These are phyloP conservation scores for Lerema accius DNA, from an alignment of 1,140 invertebrate species.

Conservation along the genomic window DNA sequence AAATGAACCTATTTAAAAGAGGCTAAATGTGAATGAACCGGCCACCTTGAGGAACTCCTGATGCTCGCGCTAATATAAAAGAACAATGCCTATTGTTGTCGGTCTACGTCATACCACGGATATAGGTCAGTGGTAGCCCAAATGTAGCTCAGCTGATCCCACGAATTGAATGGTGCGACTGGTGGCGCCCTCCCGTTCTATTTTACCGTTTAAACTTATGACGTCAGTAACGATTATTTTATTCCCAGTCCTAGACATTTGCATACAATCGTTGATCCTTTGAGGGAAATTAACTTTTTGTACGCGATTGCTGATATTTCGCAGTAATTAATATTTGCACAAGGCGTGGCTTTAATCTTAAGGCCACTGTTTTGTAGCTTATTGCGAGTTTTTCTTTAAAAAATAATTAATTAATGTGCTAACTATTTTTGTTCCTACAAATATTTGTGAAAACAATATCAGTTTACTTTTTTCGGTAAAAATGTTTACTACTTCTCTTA, in stretches of 20 bases:
- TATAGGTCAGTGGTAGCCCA: conserved; percentile 72
- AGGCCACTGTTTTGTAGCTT: conserved; percentile 13
- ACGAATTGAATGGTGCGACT: conserved; percentile 54
- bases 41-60: conserved; percentile 69
- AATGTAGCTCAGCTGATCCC: conserved; percentile 73
- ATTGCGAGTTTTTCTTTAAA: too few species aligned
- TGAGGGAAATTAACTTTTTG: conserved; percentile 19
- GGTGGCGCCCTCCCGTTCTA: conserved; percentile 46
- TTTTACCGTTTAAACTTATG: conserved; percentile 43
- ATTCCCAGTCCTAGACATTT: conserved; percentile 28
- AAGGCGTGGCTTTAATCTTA: conserved; percentile 9
- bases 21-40: conserved; percentile 75
- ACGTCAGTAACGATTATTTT: conserved; percentile 22
- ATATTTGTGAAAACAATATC: too few species aligned
- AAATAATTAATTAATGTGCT: too few species aligned
- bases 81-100: conserved; percentile 78
- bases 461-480: too few species aligned
- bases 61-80: conserved; percentile 72
- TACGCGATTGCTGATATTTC: conserved; percentile 16
- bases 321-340: conserved; percentile 9
- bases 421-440: too few species aligned
- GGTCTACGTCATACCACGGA: conserved; percentile 68
- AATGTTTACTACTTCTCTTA: too few species aligned
- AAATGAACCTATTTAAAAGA: conserved; percentile 73
- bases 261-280: conserved; percentile 25